phyloP scores from a whole-genome alignment of 2,113 vertebrate genomes.

The Tupaia tana region DNA sequence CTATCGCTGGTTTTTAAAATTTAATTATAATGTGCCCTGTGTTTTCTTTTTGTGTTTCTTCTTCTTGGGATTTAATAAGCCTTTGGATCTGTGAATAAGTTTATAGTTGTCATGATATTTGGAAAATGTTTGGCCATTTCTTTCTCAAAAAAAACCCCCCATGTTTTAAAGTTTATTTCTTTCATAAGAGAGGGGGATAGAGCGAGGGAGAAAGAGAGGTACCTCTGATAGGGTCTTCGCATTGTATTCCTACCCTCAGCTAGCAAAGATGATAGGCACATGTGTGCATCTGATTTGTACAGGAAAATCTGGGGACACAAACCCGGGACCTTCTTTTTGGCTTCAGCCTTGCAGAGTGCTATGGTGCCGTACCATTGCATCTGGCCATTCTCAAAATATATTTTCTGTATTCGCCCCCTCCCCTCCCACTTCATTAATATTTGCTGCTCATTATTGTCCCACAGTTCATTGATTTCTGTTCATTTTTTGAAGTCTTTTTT shows the following conservation, averaged over 20 bases:
- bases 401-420: not conserved
- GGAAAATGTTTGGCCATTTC: not conserved
- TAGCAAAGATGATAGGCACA: too few relatives aligned
- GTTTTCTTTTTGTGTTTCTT: constrained; percentile 39
- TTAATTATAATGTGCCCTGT: not conserved
- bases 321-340: too few relatives aligned
- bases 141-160: not conserved
- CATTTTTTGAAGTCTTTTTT: not conserved
- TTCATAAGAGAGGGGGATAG: too few relatives aligned
- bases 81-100: constrained; percentile 16
- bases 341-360: too few relatives aligned
- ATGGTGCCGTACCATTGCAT: too few relatives aligned
- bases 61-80: constrained; percentile 29
- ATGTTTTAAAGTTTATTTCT: too few relatives aligned
- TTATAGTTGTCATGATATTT: constrained; percentile 37
- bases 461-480: not conserved
- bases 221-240: too few relatives aligned
- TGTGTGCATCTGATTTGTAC: too few relatives aligned
- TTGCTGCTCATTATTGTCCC: not conserved
- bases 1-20: not conserved
- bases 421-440: not conserved
- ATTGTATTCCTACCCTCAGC: too few relatives aligned
- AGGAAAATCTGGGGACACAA: too few relatives aligned
- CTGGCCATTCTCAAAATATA: not conserved
- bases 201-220: too few relatives aligned